Base-by-base conservation (phyloP, 2,113 vertebrate genomes). In the Lepus europaeus region DNA sequence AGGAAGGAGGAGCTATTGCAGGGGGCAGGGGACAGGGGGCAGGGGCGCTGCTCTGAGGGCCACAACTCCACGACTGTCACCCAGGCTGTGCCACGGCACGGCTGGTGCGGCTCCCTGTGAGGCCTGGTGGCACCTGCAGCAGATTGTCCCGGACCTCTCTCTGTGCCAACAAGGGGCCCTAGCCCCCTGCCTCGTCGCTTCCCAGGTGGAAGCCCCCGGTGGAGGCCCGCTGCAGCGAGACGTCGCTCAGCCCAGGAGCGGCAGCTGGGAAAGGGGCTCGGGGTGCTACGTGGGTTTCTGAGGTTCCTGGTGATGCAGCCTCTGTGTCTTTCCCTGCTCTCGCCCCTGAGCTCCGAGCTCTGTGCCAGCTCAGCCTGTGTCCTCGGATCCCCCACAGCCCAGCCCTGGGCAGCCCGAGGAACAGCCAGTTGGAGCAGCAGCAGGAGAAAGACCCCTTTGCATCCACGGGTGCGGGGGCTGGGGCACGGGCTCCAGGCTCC, bases 151-250 rank as follows among this genome's bases (percentile, higher is more conserved):
- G 22, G 45, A 33, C 5, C 69, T 61, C 33, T 77, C 69, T 87
- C 22, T 79, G 4, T 19, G 70, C 36, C 45, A 59, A 6, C 59
- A 23, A 49, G 5, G 27, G 29, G 17, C 17, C 23, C 13, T 31
- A 33, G 0, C 16, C 63, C 29, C 3, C n/a, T 27, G 53, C 31
- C n/a, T 63, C 27, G 5, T 59, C 64, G 0, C 25, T 56, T 80
- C 56, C 29, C 17, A 29, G 45, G 70, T 19, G n/a, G 53, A 29
- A 39, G n/a, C 17, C 56, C 88, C 56, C 10, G 51, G 17, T 19
- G 36, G 3, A 17, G 66, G 45, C 5, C 19, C 33, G 4, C 14
- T 5, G 0, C 4, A 17, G 66, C 2, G 2, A 53, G 14, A 5
- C 22, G 2, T 31, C 72, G 5, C 33, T 45, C 7, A 53, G 72